Evolutionary conservation across 2,113 vertebrate species (phyloP).

Genomic region (Hystrix cristata): DNA sequence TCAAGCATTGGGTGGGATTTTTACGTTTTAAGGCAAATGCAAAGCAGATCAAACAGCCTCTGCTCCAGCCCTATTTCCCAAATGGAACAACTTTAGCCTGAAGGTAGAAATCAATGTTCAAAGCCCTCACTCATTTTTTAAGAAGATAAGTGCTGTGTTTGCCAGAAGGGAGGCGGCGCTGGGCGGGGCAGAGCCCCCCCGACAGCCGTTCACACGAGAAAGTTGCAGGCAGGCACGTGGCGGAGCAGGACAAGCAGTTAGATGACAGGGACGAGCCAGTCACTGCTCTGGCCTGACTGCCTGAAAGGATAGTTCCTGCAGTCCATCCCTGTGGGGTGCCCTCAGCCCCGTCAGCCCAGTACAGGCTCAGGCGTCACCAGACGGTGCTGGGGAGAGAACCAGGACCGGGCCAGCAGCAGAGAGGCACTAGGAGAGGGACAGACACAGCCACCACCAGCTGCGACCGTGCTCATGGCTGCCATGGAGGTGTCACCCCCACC

Average conservation of each 20-base stretch:
- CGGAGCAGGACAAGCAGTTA: accelerated
- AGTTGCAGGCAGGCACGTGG: accelerated
- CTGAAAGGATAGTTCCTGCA: accelerated
- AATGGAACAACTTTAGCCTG: conserved; percentile 76
- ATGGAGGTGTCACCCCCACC: background rate
- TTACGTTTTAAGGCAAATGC: conserved; percentile 79
- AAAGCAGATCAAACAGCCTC: conserved; percentile 84
- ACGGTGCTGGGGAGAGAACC: accelerated
- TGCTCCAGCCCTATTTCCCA: conserved; percentile 75
- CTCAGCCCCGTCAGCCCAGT: accelerated
- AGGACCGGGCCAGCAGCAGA: accelerated
- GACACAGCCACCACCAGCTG: accelerated
- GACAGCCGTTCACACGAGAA: background rate
- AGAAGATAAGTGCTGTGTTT: conserved; percentile 79
- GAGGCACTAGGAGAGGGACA: background rate
- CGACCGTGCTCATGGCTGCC: accelerated
- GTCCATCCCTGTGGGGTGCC: background rate
- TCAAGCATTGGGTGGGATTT: conserved; percentile 62
- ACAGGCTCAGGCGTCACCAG: accelerated
- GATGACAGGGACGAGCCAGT: background rate
- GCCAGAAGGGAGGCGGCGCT: background rate
- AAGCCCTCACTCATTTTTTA: conserved; percentile 82
- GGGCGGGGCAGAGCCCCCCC: background rate
- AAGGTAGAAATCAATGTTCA: conserved; percentile 84
- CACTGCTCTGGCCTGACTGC: accelerated